Evolutionary conservation across 2,888 invertebrate species (phyloP).

Genomic region (Priocnemis perturbator): DNA sequence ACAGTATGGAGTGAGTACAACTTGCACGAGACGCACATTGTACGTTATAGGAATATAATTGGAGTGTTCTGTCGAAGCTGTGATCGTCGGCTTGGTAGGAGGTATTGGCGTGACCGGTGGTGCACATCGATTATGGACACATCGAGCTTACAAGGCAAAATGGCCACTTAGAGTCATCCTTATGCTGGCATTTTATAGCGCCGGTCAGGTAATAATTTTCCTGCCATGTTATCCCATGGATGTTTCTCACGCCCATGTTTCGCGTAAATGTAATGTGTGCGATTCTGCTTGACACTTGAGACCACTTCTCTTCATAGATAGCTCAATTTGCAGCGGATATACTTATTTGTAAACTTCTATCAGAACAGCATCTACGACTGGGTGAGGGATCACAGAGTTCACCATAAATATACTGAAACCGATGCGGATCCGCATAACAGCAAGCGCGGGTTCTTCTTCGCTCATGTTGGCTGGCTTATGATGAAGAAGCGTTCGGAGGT

Average conservation of each 20-base stretch:
- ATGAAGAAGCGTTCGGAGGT: conserved; percentile 93
- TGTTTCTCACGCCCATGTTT: too few species aligned
- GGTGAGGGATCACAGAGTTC: conserved; percentile 86
- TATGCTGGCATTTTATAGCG: conserved; percentile 79
- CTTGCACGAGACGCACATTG: too few species aligned
- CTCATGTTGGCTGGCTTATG: conserved; percentile 96
- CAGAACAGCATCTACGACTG: conserved; percentile 84
- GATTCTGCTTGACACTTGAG: too few species aligned
- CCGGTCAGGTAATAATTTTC: conserved; percentile 80
- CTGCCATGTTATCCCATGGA: too few species aligned
- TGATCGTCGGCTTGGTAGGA: conserved; percentile 57
- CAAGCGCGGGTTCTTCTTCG: conserved; percentile 91
- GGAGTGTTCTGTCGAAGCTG: not conserved
- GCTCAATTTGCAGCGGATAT: too few species aligned
- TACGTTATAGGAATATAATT: not conserved
- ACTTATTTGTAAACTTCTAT: too few species aligned
- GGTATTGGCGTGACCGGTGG: conserved; percentile 84
- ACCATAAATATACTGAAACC: conserved; percentile 84
- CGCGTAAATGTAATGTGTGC: too few species aligned
- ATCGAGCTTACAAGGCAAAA: conserved; percentile 82
- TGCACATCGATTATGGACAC: conserved; percentile 83
- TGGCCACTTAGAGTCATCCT: conserved; percentile 79
- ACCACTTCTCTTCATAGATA: too few species aligned
- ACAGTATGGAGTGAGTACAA: not conserved
- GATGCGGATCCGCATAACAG: conserved; percentile 90